A percentile compares a stretch with the other conserved stretches of the same genome.
Conservation (phyloP, 1,140 invertebrate species). For the Andricus grossulariae region DNA sequence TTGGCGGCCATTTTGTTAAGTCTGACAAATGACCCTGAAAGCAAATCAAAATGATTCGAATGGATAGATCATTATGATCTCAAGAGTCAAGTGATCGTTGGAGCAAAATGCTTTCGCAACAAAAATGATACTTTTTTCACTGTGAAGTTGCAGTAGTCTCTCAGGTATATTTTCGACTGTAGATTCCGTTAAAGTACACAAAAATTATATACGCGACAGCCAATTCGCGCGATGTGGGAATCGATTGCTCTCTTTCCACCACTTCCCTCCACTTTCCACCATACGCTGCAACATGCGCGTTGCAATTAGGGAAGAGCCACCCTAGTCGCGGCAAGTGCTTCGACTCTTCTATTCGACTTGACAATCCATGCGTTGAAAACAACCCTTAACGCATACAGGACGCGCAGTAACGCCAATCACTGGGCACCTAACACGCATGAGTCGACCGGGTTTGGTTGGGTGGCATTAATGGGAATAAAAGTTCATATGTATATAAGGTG, state of each 20-base stretch:
- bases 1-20: too few relatives aligned
- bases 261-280: conserved; percentile 35
- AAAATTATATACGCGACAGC: conserved; percentile 20
- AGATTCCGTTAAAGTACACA: neutral
- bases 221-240: conserved; percentile 36
- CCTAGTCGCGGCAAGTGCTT: neutral
- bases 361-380: conserved; percentile 44
- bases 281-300: conserved; percentile 61
- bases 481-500: neutral
- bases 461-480: neutral
- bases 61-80: too few relatives aligned
- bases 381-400: conserved; percentile 31
- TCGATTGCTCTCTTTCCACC: conserved; percentile 57
- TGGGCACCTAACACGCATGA: too few relatives aligned
- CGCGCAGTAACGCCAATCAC: too few relatives aligned
- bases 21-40: too few relatives aligned
- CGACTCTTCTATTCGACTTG: conserved; percentile 37
- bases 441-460: too few relatives aligned
- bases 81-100: too few relatives aligned
- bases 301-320: conserved; percentile 66
- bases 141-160: neutral
- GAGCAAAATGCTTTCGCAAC: too few relatives aligned
- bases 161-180: too few relatives aligned
- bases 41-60: too few relatives aligned
- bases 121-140: neutral